These are phyloP conservation scores for Chlamydotis undulata DNA, from an alignment of 2,113 vertebrate genomes.

Conservation along the genomic window DNA sequence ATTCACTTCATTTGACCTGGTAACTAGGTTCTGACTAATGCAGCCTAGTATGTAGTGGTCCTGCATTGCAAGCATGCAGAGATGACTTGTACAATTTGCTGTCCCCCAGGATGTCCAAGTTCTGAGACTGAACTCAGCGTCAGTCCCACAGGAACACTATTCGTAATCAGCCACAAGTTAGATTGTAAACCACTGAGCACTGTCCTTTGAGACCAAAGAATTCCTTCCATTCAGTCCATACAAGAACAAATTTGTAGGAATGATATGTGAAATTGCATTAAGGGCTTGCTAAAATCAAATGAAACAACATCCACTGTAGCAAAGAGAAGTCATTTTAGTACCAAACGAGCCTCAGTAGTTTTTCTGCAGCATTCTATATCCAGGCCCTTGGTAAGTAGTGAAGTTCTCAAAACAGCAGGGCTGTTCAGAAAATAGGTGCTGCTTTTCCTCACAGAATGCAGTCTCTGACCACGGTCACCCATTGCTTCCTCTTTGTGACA, in stretches of 20 bases:
- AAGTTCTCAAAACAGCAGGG: background rate
- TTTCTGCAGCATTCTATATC: background rate
- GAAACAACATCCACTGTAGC: background rate
- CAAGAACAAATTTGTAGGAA: background rate
- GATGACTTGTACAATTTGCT: background rate
- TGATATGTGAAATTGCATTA: rapidly evolving
- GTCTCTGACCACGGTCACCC: background rate
- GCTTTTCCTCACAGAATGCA: background rate
- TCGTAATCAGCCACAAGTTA: background rate
- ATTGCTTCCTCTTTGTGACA: background rate
- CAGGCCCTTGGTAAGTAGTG: background rate
- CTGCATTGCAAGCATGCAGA: background rate
- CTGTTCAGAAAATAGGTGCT: background rate
- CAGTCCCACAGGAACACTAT: background rate
- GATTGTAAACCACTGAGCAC: background rate
- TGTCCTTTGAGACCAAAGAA: background rate
- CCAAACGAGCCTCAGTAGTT: background rate
- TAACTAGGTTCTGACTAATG: background rate
- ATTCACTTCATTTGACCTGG: background rate
- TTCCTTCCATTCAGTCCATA: background rate
- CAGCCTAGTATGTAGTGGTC: background rate
- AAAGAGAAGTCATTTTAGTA: background rate
- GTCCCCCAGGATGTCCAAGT: background rate
- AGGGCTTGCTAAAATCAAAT: background rate
- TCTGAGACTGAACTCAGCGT: too few species aligned